phyloP scores from a whole-genome alignment of 2,797 vertebrate species.

The Acrocephalus scirpaceus region DNA sequence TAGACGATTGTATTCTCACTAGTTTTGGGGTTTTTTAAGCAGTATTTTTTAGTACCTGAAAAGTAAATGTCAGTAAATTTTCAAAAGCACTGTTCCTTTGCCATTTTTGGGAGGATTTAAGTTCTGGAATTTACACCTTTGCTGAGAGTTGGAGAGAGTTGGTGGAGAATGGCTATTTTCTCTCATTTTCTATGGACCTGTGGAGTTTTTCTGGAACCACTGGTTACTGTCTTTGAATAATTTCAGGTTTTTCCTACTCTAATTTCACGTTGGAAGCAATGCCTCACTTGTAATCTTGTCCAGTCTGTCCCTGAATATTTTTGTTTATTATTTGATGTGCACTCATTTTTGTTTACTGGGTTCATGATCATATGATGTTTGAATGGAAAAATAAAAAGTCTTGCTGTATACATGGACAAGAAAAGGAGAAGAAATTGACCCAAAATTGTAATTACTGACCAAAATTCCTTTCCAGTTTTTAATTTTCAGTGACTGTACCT shows the following conservation, averaged over 20 bases:
- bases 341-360: background rate
- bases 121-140: background rate
- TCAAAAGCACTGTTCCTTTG: background rate
- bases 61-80: background rate
- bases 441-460: background rate
- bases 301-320: background rate
- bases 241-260: background rate
- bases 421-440: background rate
- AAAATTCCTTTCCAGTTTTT: background rate
- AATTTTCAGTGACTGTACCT: background rate
- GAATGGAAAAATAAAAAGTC: background rate
- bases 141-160: too few relatives aligned
- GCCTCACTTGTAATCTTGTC: background rate
- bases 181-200: background rate
- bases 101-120: background rate
- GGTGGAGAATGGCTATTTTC: background rate
- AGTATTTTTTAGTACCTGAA: background rate
- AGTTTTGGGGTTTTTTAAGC: background rate
- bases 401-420: background rate
- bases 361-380: background rate
- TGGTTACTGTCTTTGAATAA: background rate
- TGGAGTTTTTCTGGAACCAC: background rate
- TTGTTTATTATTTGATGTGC: background rate
- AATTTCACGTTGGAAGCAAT: background rate
- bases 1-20: background rate